Conservation (phyloP, 2,888 invertebrate genomes). For the Shargacucullia verbasci region DNA sequence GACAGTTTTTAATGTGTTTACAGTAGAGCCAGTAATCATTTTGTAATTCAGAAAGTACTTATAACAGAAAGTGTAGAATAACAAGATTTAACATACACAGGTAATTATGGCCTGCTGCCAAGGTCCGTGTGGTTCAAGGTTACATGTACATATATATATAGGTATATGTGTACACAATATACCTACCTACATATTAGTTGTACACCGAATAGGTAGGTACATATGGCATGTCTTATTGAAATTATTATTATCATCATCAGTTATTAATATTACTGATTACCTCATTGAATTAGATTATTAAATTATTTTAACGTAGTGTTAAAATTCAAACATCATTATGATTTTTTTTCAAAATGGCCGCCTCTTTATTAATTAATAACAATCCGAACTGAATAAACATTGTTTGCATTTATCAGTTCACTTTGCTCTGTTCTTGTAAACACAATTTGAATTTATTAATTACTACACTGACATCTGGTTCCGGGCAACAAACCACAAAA, state of each 20-base stretch:
- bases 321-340: conserved; percentile 17
- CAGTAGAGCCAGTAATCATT: not conserved
- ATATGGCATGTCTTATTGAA: too few species aligned
- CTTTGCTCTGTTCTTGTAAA: conserved; percentile 20
- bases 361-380: conserved; percentile 10
- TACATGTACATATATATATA: too few species aligned
- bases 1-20: conserved; percentile 1
- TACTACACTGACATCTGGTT: not conserved
- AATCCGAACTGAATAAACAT: conserved; percentile 3
- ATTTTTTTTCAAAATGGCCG: conserved; percentile 30
- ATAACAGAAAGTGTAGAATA: not conserved
- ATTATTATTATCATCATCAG: too few species aligned
- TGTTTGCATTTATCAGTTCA: conserved; percentile 19
- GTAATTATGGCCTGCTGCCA: not conserved
- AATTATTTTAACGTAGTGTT: conserved; percentile 10
- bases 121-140: too few species aligned
- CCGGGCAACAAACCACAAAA: conserved; percentile 4
- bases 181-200: too few species aligned
- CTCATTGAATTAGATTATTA: too few species aligned
- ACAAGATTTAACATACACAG: not conserved
- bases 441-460: conserved; percentile 22
- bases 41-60: not conserved
- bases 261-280: too few species aligned
- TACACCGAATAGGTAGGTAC: too few species aligned
- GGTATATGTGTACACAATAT: too few species aligned